These are phyloP conservation scores for Crotophaga sulcirostris DNA, from an alignment of 2,113 vertebrate genomes.

Conservation along the genomic window DNA sequence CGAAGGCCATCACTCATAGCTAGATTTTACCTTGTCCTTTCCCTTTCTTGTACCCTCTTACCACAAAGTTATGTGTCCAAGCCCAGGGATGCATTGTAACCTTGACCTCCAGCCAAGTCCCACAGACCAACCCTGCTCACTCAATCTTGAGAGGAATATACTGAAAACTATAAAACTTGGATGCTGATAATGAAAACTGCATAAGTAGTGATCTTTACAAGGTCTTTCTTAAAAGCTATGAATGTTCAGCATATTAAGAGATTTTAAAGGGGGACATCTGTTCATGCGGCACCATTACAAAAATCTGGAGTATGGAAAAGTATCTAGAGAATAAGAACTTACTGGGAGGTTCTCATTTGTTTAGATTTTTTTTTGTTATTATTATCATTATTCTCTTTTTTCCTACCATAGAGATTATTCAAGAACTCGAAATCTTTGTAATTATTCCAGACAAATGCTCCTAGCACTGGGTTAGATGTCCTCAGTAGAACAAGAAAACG, in stretches of 20 bases:
- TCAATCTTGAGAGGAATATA: not conserved
- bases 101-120: not conserved
- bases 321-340: not conserved
- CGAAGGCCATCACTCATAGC: not conserved
- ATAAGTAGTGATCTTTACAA: not conserved
- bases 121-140: not conserved
- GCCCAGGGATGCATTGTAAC: not conserved
- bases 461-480: not conserved
- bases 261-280: not conserved
- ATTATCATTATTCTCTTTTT: not conserved
- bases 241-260: not conserved
- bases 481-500: not conserved
- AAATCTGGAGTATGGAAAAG: not conserved
- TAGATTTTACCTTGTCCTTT: not conserved
- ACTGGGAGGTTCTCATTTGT: not conserved
- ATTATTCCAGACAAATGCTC: not conserved
- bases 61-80: not conserved
- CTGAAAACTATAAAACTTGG: not conserved
- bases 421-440: not conserved
- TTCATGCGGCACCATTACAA: not conserved
- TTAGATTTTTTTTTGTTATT: not conserved
- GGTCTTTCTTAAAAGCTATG: not conserved
- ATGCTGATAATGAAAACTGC: not conserved
- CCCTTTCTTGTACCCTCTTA: not conserved
- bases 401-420: not conserved